These are phyloP conservation scores for Oxyscelio sp. DNA, from an alignment of 2,888 invertebrate genomes.

Conservation along the genomic window DNA sequence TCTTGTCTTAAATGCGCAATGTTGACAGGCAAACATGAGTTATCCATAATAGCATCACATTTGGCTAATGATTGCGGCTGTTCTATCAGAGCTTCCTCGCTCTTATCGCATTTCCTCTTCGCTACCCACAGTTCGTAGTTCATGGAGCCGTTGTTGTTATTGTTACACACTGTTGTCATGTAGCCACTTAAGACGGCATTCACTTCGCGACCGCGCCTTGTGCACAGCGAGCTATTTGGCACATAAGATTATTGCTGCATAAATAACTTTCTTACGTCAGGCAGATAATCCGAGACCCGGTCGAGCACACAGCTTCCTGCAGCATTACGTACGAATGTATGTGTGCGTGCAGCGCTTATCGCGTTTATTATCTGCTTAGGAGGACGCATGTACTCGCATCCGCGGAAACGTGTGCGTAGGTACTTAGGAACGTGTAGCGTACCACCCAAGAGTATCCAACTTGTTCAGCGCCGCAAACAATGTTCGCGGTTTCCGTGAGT, in stretches of 20 bases:
- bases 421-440: conserved; percentile 60
- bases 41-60: conserved; percentile 81
- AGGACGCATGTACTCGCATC: conserved; percentile 54
- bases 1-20: conserved; percentile 47
- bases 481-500: conserved; percentile 75
- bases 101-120: conserved; percentile 88
- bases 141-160: conserved; percentile 66
- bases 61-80: conserved; percentile 86
- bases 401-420: conserved; percentile 79
- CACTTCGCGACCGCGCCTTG: conserved; percentile 76
- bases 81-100: conserved; percentile 76
- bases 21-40: conserved; percentile 68
- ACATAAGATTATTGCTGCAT: conserved; percentile 87
- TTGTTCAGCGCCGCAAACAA: conserved; percentile 76
- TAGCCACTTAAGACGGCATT: conserved; percentile 56
- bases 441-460: conserved; percentile 64
- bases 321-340: conserved; percentile 39
- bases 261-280: conserved; percentile 85
- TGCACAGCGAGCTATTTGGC: conserved; percentile 83
- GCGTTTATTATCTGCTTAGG: conserved; percentile 59
- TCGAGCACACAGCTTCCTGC: conserved; percentile 43
- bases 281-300: conserved; percentile 69
- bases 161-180: conserved; percentile 59
- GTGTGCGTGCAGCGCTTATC: conserved; percentile 58
- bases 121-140: conserved; percentile 82